A percentile compares a stretch with the other conserved stretches of the same genome.
phyloP scores from a whole-genome alignment of 2,888 invertebrate genomes.

The Blastobasis lacticolella region DNA sequence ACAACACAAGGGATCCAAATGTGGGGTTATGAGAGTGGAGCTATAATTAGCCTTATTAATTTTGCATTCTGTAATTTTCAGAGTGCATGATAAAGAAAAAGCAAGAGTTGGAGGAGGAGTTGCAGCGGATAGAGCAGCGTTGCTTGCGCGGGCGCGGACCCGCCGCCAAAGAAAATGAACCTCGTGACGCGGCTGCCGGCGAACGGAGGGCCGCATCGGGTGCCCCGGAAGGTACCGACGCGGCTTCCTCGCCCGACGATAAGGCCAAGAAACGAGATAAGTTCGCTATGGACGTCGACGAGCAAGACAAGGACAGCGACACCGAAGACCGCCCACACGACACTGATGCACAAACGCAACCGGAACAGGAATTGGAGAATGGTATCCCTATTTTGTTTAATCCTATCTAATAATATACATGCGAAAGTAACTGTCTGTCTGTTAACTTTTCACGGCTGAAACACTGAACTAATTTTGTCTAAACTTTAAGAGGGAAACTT shows the following conservation, averaged over 20 bases:
- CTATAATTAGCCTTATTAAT: background rate
- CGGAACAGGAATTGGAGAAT: slow-evolving; percentile 16
- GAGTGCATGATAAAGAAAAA: slow-evolving; percentile 78
- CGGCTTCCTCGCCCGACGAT: slow-evolving; percentile 13
- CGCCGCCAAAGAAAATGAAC: slow-evolving; percentile 49
- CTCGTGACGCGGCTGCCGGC: slow-evolving; percentile 17
- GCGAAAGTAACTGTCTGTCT: too few species aligned
- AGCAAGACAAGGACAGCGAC: slow-evolving; percentile 58
- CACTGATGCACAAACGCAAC: slow-evolving; percentile 1
- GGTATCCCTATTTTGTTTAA: slow-evolving; percentile 9
- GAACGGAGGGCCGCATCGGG: slow-evolving; percentile 2
- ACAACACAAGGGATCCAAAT: too few species aligned
- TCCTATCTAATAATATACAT: too few species aligned
- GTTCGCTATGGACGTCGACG: slow-evolving; percentile 55
- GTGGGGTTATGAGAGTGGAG: too few species aligned
- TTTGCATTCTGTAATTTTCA: slow-evolving; percentile 28
- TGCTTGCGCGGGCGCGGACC: slow-evolving; percentile 45
- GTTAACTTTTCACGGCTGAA: too few species aligned
- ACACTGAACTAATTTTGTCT: too few species aligned
- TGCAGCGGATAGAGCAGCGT: slow-evolving; percentile 76
- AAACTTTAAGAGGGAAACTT: too few species aligned
- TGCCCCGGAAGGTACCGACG: background rate
- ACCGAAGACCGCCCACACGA: slow-evolving; percentile 34
- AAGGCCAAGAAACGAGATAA: slow-evolving; percentile 46
- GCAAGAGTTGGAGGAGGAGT: slow-evolving; percentile 76